Evolutionary conservation across 2,797 vertebrate genomes (phyloP), one percentile per base, ranked within the genome.

Genomic region (Pipistrellus kuhlii): DNA sequence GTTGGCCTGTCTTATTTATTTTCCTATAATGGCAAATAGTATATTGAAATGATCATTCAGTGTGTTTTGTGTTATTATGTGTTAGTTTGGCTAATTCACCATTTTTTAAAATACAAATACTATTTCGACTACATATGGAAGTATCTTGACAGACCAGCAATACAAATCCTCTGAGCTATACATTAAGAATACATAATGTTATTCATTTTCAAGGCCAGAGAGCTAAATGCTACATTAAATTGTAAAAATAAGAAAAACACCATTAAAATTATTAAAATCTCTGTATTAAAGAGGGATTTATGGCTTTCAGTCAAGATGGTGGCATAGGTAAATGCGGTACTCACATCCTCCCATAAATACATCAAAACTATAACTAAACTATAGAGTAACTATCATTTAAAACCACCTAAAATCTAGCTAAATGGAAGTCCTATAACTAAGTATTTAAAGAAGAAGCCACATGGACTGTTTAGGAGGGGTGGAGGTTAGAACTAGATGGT

Each of bases 211-310:
- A 89, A 81, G 32, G 23, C 17, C 75, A 84, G n/a, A 89, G 59
- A 89, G 23, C 8, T 32, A 88, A 89, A 64, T 55, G 20, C 20
- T 73, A 57, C 13, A 41, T 55, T 44, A 55, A 82, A 78, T 75
- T 93, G 91, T 95, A 82, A 55, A 95, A 87, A 62, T 69, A 85
- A 71, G 71, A 76, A 90, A 95, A 93, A 75, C 11, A 80, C 6
- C 13, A 57, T 72, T 89, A 76, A 84, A 86, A 13, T 32, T 53
- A 27, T 35, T 30, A 0, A 48, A 25, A 80, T 72, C 32, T 94
- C 55, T 76, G 1, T 82, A 44, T 86, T 83, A 83, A 87, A 55
- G 48, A 93, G 68, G 44, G 9, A 64, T 72, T 89, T 17, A 69
- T 53, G 51, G n/a, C 75, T 35, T 77, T 13, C 7, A 77, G n/a